Conservation (phyloP, 2,113 vertebrate genomes). For the Trematomus loennbergii region DNA sequence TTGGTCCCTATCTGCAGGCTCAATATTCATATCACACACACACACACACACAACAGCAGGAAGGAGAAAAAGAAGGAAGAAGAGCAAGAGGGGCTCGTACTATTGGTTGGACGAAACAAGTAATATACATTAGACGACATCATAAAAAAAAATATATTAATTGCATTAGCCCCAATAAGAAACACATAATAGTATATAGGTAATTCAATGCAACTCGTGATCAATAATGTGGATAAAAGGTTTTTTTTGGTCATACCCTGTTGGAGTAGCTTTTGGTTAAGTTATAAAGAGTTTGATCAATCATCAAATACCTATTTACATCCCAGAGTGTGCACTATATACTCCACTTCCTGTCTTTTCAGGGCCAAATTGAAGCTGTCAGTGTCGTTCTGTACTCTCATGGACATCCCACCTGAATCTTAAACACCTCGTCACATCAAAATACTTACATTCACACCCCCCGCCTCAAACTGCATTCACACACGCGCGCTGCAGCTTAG, state of each 20-base stretch:
- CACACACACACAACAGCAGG: background rate
- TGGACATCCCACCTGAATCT: constrained; percentile 66
- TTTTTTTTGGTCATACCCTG: too few relatives aligned
- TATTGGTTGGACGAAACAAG: too few relatives aligned
- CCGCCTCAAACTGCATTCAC: background rate
- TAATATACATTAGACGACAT: too few relatives aligned
- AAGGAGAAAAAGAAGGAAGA: too few relatives aligned
- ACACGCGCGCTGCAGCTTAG: constrained; percentile 70
- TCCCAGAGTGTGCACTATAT: too few relatives aligned
- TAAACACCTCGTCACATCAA: constrained; percentile 76
- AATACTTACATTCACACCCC: constrained; percentile 59
- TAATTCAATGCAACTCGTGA: too few relatives aligned
- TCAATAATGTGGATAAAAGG: too few relatives aligned
- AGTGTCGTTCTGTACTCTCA: constrained; percentile 26
- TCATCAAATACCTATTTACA: background rate
- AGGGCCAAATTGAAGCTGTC: constrained; percentile 1
- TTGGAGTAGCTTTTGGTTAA: too few relatives aligned
- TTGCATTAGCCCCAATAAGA: too few relatives aligned
- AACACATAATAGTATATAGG: too few relatives aligned
- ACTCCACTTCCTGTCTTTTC: constrained; percentile 11
- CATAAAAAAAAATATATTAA: too few relatives aligned
- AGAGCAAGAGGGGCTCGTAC: too few relatives aligned
- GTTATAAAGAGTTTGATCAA: background rate
- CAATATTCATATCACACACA: background rate
- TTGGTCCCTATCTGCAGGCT: constrained; percentile 61